Percentiles rank a stretch among this genome's conserved stretches.
Evolutionary conservation across 2,113 vertebrate genomes (phyloP).

Genomic region (Holacanthus passer): DNA sequence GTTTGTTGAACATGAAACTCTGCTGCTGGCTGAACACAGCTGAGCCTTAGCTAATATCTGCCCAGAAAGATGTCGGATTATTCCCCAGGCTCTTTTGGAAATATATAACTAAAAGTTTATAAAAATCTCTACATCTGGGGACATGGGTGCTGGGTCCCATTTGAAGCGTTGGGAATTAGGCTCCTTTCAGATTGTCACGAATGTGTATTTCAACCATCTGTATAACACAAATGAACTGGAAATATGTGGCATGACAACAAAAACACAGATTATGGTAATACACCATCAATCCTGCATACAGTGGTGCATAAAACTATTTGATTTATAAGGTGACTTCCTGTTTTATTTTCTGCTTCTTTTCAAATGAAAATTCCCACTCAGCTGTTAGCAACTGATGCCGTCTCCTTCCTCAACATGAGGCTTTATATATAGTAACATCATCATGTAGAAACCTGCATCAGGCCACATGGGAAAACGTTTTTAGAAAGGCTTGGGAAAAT

Average conservation of each 20-base stretch:
- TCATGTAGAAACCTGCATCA: too few relatives aligned
- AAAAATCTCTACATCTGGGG: constrained; percentile 31
- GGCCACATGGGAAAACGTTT: too few relatives aligned
- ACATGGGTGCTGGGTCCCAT: not conserved
- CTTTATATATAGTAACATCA: too few relatives aligned
- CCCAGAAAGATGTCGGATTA: not conserved
- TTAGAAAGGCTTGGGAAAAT: too few relatives aligned
- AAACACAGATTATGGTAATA: not conserved
- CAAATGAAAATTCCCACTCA: too few relatives aligned
- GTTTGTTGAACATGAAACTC: not conserved
- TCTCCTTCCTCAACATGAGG: too few relatives aligned
- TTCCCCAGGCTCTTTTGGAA: constrained; percentile 19
- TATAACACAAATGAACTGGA: not conserved
- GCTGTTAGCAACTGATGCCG: too few relatives aligned
- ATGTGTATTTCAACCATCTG: not conserved
- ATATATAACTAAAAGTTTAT: constrained; percentile 30
- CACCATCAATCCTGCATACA: not conserved
- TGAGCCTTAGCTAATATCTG: constrained; percentile 4
- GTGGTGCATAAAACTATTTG: not conserved
- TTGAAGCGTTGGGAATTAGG: not conserved
- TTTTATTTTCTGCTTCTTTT: too few relatives aligned
- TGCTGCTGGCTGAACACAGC: constrained; percentile 26
- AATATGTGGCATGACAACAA: not conserved
- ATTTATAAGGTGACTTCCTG: too few relatives aligned
- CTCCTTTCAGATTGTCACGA: constrained; percentile 1